Base-by-base conservation (phyloP, 2,888 invertebrate genomes). In the Metellina segmentata region DNA sequence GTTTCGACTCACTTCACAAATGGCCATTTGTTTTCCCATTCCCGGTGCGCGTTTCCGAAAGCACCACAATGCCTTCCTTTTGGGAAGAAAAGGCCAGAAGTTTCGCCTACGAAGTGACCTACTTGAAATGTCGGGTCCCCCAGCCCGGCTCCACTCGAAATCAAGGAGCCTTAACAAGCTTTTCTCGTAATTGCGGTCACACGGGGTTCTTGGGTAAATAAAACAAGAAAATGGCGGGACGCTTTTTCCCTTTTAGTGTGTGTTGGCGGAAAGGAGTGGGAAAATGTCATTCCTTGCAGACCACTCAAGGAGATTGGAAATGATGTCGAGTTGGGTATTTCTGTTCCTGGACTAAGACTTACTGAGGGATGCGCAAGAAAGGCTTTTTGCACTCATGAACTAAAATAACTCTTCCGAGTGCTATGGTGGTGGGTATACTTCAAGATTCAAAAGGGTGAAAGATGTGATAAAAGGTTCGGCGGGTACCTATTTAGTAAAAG, bases 101-200 rank as follows among this genome's bases (percentile, higher is more conserved):
- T 52, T 83, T 72, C 48, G 85, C 85, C 72, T 85, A 81, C 69
- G 53, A 61, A 53, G 85, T 85, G 85, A 85, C 85, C 85, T 75
- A 85, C 74, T 85, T 85, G 75, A 85, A 75, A 16, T 11, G 16
- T 20, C 19, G 34, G 61, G 48, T 53, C 53, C 19, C 74, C 75
- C 53, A 49, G 20, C 82, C 20, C 82, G 51, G 51, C 49, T 16
- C 19, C 77, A n/a, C 13, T 53, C 61, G 34, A 20, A 53, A 34
- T 6, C 79, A 20, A 69, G 61, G 34, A 69, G 48, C 61, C 13
- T 74, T 61, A 61, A 61, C 7, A 61, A 8, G 6, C 53, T 61
- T 85, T 85, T 48, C n/a, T 61, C 53, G n/a, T 48, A 48, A 75
- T 85, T 85, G 85, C 85, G 72, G 74, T 53, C 75, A 85, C 48